Percentiles rank a stretch among this genome's conserved stretches.
These are phyloP conservation scores for Caretta caretta DNA, from an alignment of 2,113 vertebrate species.

Conservation along the genomic window DNA sequence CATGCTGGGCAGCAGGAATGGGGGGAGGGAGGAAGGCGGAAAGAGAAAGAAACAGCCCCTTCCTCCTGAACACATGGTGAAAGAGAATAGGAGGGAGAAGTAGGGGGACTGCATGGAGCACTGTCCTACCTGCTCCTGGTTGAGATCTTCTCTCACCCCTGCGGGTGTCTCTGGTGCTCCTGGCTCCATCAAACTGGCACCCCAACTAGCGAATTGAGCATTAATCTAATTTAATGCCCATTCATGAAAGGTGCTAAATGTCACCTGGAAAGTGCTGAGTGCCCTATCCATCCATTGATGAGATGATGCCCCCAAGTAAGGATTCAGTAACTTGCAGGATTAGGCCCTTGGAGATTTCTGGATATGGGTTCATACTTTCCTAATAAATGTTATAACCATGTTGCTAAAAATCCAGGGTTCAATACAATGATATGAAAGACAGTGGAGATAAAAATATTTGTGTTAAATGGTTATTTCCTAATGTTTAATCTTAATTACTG, in stretches of 20 bases:
- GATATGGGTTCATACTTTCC: not conserved
- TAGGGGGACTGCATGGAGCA: rapidly evolving
- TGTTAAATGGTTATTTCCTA: not conserved
- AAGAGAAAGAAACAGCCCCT: not conserved
- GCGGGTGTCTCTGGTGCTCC: not conserved
- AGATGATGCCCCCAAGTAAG: not conserved
- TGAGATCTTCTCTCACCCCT: not conserved
- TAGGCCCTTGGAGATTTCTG: rapidly evolving
- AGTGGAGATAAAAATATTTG: not conserved
- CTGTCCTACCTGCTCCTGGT: not conserved
- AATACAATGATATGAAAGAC: not conserved
- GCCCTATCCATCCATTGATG: not conserved
- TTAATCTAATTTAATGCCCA: not conserved
- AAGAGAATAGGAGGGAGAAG: not conserved
- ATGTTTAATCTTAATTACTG: not conserved
- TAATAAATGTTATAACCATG: not conserved
- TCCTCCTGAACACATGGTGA: rapidly evolving
- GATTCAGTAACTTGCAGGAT: not conserved
- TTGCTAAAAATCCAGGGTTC: not conserved
- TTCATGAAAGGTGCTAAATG: not conserved
- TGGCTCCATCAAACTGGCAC: not conserved
- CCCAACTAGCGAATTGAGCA: not conserved
- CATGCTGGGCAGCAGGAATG: not conserved
- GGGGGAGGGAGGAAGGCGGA: not conserved
- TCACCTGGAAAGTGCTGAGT: not conserved